These are phyloP conservation scores for Tillus elongatus DNA, from an alignment of 2,888 invertebrate species.

Conservation along the genomic window DNA sequence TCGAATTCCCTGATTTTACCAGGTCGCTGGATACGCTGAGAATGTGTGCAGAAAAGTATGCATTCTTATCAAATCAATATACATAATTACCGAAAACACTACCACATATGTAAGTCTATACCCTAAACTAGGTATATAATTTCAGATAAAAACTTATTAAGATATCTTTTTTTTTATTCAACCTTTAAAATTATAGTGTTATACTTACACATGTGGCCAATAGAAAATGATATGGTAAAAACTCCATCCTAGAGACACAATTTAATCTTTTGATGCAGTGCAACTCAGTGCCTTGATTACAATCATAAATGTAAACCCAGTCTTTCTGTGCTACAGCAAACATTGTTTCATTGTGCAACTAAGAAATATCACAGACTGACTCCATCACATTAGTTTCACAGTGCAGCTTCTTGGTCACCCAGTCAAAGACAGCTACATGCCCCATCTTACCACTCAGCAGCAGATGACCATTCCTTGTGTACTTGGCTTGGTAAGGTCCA, in stretches of 20 bases:
- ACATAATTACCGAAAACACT: no score
- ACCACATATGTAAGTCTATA: no score
- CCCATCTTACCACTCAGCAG: constrained; percentile 81
- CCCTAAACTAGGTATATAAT: no score
- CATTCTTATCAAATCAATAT: no score
- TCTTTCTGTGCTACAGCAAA: constrained; percentile 94
- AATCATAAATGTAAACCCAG: constrained; percentile 95
- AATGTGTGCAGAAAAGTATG: no score
- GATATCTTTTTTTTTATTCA: no score
- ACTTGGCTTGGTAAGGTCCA: constrained; percentile 72
- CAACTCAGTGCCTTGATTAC: constrained; percentile 91
- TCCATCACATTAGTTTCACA: constrained; percentile 98
- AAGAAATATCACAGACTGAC: constrained; percentile 80
- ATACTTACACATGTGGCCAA: constrained; percentile 69
- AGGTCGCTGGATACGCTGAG: no score
- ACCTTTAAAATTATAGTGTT: no score
- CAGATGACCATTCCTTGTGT: constrained; percentile 76
- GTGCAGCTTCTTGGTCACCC: constrained; percentile 88
- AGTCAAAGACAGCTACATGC: constrained; percentile 94
- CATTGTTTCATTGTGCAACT: constrained; percentile 94
- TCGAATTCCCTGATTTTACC: no score
- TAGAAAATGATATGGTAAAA: constrained; percentile 94
- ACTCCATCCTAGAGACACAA: constrained; percentile 75
- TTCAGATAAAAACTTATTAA: no score
- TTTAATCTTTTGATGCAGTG: constrained; percentile 88